Conservation (phyloP, 2,113 vertebrate species). For the Grammomys surdaster region DNA sequence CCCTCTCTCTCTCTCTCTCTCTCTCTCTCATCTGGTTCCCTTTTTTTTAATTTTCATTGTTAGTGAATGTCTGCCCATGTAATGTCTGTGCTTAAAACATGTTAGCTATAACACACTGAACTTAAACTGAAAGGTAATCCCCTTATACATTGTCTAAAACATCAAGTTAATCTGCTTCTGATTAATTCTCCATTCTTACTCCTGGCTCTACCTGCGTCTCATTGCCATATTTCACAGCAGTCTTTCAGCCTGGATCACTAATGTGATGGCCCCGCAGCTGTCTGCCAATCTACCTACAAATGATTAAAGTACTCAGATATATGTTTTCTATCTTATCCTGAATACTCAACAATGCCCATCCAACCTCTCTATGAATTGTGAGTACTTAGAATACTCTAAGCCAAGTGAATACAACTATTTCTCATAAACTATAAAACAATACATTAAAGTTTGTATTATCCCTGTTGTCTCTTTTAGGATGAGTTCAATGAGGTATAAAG, state of each 20-base stretch:
- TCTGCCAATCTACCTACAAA: neutral
- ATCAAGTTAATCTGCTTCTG: neutral
- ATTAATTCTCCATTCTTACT: neutral
- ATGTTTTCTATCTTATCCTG: neutral
- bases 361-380: neutral
- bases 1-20: too few relatives aligned
- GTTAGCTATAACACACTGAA: neutral
- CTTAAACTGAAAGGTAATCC: neutral
- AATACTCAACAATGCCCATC: too few relatives aligned
- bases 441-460: neutral
- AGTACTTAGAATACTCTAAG: neutral
- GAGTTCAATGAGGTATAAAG: neutral
- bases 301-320: neutral
- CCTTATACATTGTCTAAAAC: neutral
- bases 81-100: neutral
- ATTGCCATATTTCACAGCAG: neutral
- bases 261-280: fast-evolving
- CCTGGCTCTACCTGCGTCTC: neutral
- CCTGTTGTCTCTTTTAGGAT: neutral
- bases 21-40: too few relatives aligned
- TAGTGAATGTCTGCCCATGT: neutral
- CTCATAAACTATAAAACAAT: neutral
- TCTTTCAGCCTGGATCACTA: neutral
- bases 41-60: neutral
- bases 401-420: neutral